Evolutionary conservation across 2,797 vertebrate species (phyloP).

Genomic region (Eospalax fontanierii): DNA sequence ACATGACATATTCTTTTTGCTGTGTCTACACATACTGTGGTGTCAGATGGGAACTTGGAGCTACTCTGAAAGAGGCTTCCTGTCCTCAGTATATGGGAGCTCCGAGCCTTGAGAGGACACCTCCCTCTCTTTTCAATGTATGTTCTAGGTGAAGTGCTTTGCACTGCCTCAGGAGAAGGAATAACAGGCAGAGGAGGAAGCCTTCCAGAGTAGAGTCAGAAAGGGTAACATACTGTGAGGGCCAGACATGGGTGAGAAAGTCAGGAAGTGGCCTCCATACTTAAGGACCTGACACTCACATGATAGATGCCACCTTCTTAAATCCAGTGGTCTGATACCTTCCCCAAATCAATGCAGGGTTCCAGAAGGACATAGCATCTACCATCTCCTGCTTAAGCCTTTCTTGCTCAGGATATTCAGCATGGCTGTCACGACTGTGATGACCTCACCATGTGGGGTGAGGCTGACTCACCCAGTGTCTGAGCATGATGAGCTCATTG

Average conservation of each 20-base stretch:
- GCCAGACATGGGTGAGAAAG: background rate
- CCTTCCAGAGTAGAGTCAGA: background rate
- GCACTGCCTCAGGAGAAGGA: background rate
- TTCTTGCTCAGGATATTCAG: background rate
- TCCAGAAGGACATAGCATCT: background rate
- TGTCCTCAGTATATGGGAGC: background rate
- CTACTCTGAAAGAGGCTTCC: background rate
- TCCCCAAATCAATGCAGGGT: background rate
- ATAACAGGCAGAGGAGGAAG: background rate
- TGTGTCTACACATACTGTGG: background rate
- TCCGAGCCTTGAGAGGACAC: background rate
- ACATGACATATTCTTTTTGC: background rate
- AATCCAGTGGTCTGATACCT: background rate
- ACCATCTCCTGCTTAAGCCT: fast-evolving
- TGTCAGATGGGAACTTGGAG: background rate
- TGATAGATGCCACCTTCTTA: background rate
- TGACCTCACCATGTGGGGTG: background rate
- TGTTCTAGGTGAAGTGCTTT: background rate
- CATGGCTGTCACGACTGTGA: background rate
- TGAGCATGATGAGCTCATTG: constrained; percentile 30
- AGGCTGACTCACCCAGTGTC: constrained; percentile 65
- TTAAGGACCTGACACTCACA: background rate
- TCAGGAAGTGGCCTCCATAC: background rate
- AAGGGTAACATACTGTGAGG: background rate
- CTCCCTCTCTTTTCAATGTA: background rate